Conservation (phyloP, 2,797 vertebrate species). For the Psittacula echo region DNA sequence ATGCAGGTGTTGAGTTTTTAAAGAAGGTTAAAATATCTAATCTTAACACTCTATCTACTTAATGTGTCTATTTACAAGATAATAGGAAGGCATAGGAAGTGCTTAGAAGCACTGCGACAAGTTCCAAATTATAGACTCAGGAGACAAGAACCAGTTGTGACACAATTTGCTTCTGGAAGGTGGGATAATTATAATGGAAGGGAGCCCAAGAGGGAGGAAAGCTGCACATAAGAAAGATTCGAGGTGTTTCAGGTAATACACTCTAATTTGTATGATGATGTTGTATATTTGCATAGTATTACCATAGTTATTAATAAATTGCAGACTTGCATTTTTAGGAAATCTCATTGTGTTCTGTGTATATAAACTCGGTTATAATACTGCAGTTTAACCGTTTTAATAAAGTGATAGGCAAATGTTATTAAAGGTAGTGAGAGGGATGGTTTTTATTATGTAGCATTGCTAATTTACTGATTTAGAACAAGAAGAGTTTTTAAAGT, state of each 20-base stretch:
- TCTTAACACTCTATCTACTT: background rate
- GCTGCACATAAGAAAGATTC: background rate
- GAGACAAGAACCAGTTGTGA: slow-evolving; percentile 19
- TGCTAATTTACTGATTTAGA: background rate
- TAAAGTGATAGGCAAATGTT: background rate
- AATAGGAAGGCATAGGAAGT: background rate
- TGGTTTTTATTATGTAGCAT: background rate
- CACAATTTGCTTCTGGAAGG: slow-evolving; percentile 28
- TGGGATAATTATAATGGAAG: slow-evolving; percentile 22
- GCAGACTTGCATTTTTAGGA: background rate
- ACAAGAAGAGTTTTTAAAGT: background rate
- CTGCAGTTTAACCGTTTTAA: background rate
- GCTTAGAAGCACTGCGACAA: background rate
- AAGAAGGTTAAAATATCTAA: slow-evolving; percentile 23
- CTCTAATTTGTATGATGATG: background rate
- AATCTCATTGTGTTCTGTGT: background rate
- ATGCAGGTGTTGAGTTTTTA: background rate
- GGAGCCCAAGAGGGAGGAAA: slow-evolving; percentile 5
- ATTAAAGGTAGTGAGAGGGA: background rate
- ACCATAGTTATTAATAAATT: slow-evolving; percentile 13
- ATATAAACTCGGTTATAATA: background rate
- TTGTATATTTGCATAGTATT: slow-evolving; percentile 11
- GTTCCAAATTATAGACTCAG: background rate
- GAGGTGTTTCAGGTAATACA: background rate
- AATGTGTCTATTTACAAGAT: slow-evolving; percentile 35